phyloP scores from a whole-genome alignment of 53 echinoderm and acorn worm species.

The Patiria pectinifera region DNA sequence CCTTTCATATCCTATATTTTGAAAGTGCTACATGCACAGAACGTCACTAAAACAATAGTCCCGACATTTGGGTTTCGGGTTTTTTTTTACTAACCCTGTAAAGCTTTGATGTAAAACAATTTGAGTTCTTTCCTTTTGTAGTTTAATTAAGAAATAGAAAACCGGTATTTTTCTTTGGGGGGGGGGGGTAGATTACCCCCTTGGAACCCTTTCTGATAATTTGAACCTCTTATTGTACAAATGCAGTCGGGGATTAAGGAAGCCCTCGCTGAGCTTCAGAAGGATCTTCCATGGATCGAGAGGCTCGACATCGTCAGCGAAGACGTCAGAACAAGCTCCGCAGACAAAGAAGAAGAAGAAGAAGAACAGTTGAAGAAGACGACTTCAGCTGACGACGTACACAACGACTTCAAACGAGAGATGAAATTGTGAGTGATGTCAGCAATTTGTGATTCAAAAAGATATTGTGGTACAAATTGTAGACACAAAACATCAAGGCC shows the following conservation, averaged over 20 bases:
- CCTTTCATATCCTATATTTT: no score
- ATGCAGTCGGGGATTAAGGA: conserved; percentile 74
- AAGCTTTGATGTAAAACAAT: no score
- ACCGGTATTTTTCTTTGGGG: no score
- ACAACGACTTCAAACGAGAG: conserved; percentile 93
- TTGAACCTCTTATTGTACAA: background rate
- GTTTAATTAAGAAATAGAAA: no score
- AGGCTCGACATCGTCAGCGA: conserved; percentile 81
- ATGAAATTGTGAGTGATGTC: conserved; percentile 85
- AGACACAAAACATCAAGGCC: no score
- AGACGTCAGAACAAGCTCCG: conserved; percentile 26
- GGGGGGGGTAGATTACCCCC: no score
- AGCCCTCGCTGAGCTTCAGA: conserved; percentile 70
- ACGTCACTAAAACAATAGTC: no score
- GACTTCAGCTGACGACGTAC: conserved; percentile 59
- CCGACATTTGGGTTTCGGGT: no score
- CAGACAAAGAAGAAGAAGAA: conserved; percentile 50
- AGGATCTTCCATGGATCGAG: conserved; percentile 82
- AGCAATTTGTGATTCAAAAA: background rate
- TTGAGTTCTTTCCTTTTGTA: no score
- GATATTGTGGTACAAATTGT: background rate
- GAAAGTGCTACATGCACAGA: no score
- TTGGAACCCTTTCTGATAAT: background rate
- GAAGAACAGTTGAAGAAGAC: conserved; percentile 21
- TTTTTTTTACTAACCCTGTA: no score